Evolutionary conservation across 92 coral and sea anemone species (phyloP), one percentile per base, ranked within the genome.

Genomic region (Anthopleura xanthogrammica): DNA sequence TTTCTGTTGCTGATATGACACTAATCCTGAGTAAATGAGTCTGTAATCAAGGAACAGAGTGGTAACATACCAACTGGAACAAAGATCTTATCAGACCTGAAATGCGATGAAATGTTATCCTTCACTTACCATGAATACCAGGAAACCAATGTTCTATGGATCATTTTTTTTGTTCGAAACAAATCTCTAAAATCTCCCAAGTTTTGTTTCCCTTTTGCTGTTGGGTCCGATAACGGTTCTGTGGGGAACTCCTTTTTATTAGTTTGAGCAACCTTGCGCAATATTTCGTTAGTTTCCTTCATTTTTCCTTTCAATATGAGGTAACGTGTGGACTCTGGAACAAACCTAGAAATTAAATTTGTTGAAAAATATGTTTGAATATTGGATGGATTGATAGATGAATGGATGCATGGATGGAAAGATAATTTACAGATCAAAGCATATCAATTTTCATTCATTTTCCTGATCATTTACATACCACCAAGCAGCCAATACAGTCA

Each of bases 301-400:
- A 77, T 40, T 72, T 88, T 91, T 64, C 94, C 94, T 79, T 91
- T 91, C 64, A 91, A 75, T 19, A 91, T 41, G 43, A 91, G 71
- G 74, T 91, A 91, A 12, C 94, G 84, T 16, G 89, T 60, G 39
- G 94, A 90, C 86, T 90, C 94, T 19, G 94, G 94, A 58, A 89
- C 86, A 71, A 91, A 85, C 91, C 94, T 76, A 13, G 60, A 43
- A 16, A 41, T 54, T 2, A 40, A 41, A 46, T 41, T 16, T 16
- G 36, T 19, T 40, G 16, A 24, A 78, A 74, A 41, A 62, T 54
- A 14, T 50, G 54, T 54, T 54, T 5, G 19, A 19, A 19, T 17
- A 4, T 17, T 4, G 22, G 8, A 29, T 29, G 36, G 36, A 29
- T 29, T 9, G 5, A 60, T 16, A 5, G 20, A 23, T 5, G 12